Conservation (phyloP, 2,888 invertebrate species). For the Tipula lateralis region DNA sequence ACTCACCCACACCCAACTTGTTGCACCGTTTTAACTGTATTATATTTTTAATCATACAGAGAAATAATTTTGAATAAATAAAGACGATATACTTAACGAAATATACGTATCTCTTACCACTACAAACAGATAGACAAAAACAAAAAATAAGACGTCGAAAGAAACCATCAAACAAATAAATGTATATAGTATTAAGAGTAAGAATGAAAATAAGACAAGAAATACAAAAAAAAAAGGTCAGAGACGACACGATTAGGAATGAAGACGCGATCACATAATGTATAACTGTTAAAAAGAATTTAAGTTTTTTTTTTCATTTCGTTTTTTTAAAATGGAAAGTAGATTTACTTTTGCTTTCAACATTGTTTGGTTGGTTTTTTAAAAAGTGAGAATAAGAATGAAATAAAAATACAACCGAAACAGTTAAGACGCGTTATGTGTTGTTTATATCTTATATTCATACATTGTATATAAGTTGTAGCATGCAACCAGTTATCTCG, state of each 20-base stretch:
- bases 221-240: neutral
- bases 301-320: neutral
- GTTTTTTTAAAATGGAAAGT: conserved; percentile 19
- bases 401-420: neutral
- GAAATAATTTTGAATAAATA: neutral
- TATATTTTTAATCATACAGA: neutral
- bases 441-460: neutral
- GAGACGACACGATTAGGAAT: conserved; percentile 24
- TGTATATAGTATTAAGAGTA: neutral
- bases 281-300: conserved; percentile 1
- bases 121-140: neutral
- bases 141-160: neutral
- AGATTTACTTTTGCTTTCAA: conserved; percentile 9
- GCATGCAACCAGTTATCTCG: neutral
- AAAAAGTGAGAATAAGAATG: conserved; percentile 11
- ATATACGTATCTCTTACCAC: neutral
- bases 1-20: neutral
- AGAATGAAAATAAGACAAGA: neutral
- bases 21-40: neutral
- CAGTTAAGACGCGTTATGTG: neutral
- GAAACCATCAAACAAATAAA: conserved; percentile 19
- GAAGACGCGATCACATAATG: conserved; percentile 24
- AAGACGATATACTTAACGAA: conserved; percentile 1
- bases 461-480: neutral
- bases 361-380: neutral